Evolutionary conservation across 2,888 invertebrate genomes (phyloP), one percentile per base, ranked within the genome.

Genomic region (Rhagonycha fulva): DNA sequence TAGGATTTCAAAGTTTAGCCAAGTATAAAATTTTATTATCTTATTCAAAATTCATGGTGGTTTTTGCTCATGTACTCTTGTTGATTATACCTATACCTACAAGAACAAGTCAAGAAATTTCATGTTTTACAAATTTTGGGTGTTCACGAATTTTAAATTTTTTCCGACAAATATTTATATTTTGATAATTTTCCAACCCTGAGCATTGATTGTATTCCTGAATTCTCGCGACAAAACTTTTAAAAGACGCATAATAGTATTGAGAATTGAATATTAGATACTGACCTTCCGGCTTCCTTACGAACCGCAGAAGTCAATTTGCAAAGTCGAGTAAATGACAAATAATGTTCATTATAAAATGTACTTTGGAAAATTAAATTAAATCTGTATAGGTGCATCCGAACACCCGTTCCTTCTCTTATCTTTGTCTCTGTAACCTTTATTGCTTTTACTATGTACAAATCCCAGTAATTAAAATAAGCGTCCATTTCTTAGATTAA

Each of bases 401-500:
- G 4, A 32, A 32, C 11, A 32, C 12, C 5, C 5, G n/a, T 32
- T n/a, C 9, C 7, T 7, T 47, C 47, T 47, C 47, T 12, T n/a
- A 1, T 47, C 47, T 47, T 47, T n/a, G 47, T n/a, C 47, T 47
- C 1, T 47, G 7, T n/a, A 47, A 47, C 47, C 47, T 47, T 7
- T 47, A 47, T 47, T 47, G 47, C 47, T n/a, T 47, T 47, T 47
- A 47, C n/a, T 47, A 47, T 47, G 9, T 47, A 47, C 47, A 47
- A 47, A 47, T 47, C 47, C 47, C n/a, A n/a, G 47, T 47, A 47
- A 47, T 47, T 47, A 47, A 47, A 47, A 47, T 47, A 47, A 47
- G 47, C 47, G 47, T 71, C 71, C 71, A 71, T 66, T 71, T 66
- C 47, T 47, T 28, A 66, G 71, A 71, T 71, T 71, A 71, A 71